phyloP scores from a whole-genome alignment of 2,113 vertebrate species.

The Emydocephalus ijimae region DNA sequence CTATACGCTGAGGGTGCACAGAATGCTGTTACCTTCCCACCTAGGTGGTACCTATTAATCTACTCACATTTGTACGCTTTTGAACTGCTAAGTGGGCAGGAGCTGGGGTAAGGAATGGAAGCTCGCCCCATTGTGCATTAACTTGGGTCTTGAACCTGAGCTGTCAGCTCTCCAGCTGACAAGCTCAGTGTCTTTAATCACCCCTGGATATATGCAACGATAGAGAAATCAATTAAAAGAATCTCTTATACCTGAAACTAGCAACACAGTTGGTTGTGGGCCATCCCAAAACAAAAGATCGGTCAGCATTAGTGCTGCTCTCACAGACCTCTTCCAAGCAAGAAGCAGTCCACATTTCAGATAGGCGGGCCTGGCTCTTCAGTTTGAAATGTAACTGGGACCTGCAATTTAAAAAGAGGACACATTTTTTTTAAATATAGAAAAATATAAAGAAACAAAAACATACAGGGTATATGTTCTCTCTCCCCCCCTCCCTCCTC shows the following conservation, averaged over 20 bases:
- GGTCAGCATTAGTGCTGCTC: slow-evolving; percentile 75
- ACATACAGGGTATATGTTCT: background rate
- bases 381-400: slow-evolving; percentile 82
- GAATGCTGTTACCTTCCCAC: background rate
- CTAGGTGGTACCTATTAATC: background rate
- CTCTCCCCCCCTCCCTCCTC: too few species aligned
- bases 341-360: slow-evolving; percentile 90
- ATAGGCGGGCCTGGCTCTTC: slow-evolving; percentile 79
- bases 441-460: background rate
- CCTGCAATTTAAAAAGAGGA: slow-evolving; percentile 51
- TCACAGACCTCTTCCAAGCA: slow-evolving; percentile 93
- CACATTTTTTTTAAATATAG: background rate
- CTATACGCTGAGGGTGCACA: background rate
- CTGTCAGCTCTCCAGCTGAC: background rate
- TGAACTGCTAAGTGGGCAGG: background rate
- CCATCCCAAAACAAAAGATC: slow-evolving; percentile 93
- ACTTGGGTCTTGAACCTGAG: background rate
- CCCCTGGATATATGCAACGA: background rate
- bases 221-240: background rate
- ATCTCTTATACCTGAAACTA: slow-evolving; percentile 83
- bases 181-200: background rate
- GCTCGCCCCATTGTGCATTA: too few species aligned
- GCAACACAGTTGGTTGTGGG: slow-evolving; percentile 92
- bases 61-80: background rate
- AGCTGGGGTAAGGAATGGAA: background rate